These are phyloP conservation scores for Cherax quadricarinatus DNA, from an alignment of 1,140 invertebrate genomes.

Conservation along the genomic window DNA sequence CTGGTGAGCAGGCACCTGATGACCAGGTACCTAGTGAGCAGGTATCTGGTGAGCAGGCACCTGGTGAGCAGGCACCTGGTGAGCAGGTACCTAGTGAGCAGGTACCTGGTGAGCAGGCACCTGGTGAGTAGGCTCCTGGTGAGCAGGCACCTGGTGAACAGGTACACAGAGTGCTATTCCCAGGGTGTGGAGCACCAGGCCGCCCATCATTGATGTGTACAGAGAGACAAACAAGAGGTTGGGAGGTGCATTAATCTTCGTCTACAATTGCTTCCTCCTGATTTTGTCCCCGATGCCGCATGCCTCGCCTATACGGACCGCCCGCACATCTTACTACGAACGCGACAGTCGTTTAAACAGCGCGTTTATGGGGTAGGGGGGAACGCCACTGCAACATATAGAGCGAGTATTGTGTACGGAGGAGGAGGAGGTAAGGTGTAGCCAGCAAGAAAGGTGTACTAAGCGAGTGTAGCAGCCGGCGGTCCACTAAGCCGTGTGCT, in stretches of 20 bases:
- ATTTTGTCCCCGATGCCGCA: neutral
- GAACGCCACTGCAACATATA: neutral
- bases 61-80: too few species aligned
- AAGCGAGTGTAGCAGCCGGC: neutral
- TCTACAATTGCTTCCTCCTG: constrained; percentile 28
- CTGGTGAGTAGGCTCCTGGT: too few species aligned
- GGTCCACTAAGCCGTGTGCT: neutral
- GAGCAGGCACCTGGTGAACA: neutral
- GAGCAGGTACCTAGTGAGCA: too few species aligned
- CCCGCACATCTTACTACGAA: neutral
- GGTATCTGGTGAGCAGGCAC: too few species aligned
- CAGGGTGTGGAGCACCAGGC: neutral
- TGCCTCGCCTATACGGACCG: neutral
- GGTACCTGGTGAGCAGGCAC: too few species aligned
- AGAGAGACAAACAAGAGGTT: constrained; percentile 42
- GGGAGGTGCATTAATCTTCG: constrained; percentile 40
- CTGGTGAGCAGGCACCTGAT: too few species aligned
- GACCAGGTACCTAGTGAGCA: too few species aligned
- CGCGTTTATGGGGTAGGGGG: too few species aligned
- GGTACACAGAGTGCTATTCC: neutral
- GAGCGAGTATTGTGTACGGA: neutral
- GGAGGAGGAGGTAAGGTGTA: neutral
- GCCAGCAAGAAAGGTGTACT: neutral
- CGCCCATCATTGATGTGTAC: neutral
- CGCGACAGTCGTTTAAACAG: neutral